phyloP scores from a whole-genome alignment of 92 coral and sea anemone genomes.

The Micromussa lordhowensis region DNA sequence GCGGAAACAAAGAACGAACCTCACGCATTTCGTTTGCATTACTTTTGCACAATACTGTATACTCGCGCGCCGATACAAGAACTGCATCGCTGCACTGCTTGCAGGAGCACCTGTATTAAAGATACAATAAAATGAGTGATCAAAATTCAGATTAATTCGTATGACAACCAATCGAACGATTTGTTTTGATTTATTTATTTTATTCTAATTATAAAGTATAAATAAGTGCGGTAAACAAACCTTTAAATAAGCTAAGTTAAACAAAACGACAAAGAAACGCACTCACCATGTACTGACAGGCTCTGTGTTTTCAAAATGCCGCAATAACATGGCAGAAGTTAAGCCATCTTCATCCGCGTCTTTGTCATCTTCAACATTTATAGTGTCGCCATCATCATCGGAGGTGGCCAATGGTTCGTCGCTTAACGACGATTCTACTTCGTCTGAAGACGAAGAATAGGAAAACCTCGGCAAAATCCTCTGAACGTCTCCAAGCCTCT shows the following conservation, averaged over 20 bases:
- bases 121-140: too few species aligned
- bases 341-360: conserved; percentile 37
- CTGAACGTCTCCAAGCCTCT: neutral
- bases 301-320: conserved; percentile 32
- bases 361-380: neutral
- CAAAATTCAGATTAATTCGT: too few species aligned
- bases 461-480: neutral
- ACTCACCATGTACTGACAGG: conserved; percentile 39
- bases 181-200: too few species aligned
- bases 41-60: conserved; percentile 31
- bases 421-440: neutral
- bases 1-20: conserved; percentile 21
- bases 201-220: too few species aligned
- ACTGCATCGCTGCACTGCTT: conserved; percentile 28
- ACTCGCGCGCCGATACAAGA: conserved; percentile 20
- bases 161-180: too few species aligned
- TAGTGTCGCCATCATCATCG: too few species aligned
- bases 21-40: conserved; percentile 24
- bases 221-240: neutral
- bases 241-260: neutral
- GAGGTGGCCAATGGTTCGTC: too few species aligned
- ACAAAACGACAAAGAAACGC: neutral
- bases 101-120: conserved; percentile 42
- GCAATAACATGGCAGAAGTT: conserved; percentile 21
- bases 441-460: neutral